Base-by-base conservation (phyloP, 2,797 vertebrate species). In the Acipenser oxyrinchus region DNA sequence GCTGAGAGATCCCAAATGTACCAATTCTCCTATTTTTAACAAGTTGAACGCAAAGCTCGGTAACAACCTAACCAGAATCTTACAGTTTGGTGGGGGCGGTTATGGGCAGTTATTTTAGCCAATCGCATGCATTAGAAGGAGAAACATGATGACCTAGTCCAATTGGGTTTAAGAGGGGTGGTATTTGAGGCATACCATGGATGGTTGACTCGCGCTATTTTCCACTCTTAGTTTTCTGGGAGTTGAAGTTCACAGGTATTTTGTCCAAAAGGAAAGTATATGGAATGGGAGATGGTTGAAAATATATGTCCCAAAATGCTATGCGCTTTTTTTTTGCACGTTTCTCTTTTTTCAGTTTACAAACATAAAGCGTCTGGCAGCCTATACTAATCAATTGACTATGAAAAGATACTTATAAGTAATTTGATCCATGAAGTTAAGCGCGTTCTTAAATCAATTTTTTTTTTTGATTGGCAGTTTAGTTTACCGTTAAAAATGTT, bases 281-380 rank as follows among this genome's bases (percentile, higher is more conserved):
- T 57, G 55, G 9, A 68, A 10, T 10, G 4, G 59, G 10, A n/a
- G 63, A 49, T 13, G 5, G 1, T 0, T 0, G n/a, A 48, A 80
- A 93, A 88, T 90, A 83, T 87, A 68, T 72, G 79, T 85, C 83
- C 91, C 91, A 81, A 49, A 69, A 37, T 37, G 23, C 23, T 37
- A 37, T 37, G 23, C 23, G 23, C 23, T 71, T 64, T 71, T n/a
- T n/a, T 72, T 37, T 7, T 66, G 52, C 55, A 62, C 57, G 67
- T 63, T 7, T 68, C 62, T 55, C 6, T 55, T n/a, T n/a, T n/a
- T 10, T 10, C 9, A n/a, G 9, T 55, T 55, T 55, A 55, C 52
- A 8, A 55, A 10, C 52, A 55, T 10, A 55, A 55, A 9, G n/a
- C 6, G 6, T 10, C 52, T 55, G 3, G 6, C 9, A 55, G 52